Base-by-base conservation (phyloP, 1,140 invertebrate species). In the Drosophila virilis region DNA sequence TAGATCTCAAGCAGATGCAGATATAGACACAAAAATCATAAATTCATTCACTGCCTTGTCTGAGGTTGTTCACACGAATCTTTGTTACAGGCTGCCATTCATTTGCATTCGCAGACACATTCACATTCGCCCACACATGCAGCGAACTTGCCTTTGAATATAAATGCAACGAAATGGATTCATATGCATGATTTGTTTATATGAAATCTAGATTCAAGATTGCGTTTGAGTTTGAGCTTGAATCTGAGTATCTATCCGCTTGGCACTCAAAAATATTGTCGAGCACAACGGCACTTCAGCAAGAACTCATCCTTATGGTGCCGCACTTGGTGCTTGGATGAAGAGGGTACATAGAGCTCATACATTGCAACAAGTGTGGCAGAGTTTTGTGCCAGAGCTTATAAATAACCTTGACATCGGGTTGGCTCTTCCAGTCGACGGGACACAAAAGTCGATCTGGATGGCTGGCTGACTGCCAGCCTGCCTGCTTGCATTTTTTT, bases 401-500 rank as follows among this genome's bases (percentile, higher is more conserved):
- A 74, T 65, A 65, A 83, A 84, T 83, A 88, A 88, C 83, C 83
- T 88, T 88, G 83, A 88, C 84, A 88, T 72, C 66, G 73, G 59
- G 37, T 28, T 38, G 13, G 22, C n/a, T 22, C 43, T 54, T 46
- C n/a, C 33, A 58, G 52, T 58, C 42, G 43, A 37, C 50, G 45
- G 40, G 32, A 38, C 43, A 58, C n/a, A 38, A 22, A 10, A 58
- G 42, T 17, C 40, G n/a, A 35, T n/a, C 28, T 28, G 22, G 28
- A n/a, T 15, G 28, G 33, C 33, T 5, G 33, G 9, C 60, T 35
- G n/a, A 8, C 32, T 6, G n/a, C 42, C 28, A 8, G 32, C 22
- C 22, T 32, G 42, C n/a, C 15, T 10, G 22, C 13, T 15, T 10
- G 15, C 8, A 51, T 35, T 9, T 43, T 35, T 50, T 50, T 40